phyloP scores from a whole-genome alignment of 2,113 vertebrate species.

The Indri indri region DNA sequence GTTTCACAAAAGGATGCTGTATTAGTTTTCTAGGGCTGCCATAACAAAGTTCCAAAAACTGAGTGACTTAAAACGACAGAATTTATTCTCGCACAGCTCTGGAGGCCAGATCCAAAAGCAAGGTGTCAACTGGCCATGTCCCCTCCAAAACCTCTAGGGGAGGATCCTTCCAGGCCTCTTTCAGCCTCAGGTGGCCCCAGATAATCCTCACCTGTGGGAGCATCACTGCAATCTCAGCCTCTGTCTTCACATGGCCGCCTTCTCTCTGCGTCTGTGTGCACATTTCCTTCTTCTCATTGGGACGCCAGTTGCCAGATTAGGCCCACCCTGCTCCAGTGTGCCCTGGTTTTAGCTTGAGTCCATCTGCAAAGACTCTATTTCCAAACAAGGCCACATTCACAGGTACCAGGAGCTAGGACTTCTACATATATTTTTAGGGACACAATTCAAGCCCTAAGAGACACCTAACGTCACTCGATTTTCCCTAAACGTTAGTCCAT shows the following conservation, averaged over 20 bases:
- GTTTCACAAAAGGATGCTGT: neutral
- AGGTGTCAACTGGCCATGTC: rapidly evolving
- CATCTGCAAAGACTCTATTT: neutral
- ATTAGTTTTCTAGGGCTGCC: neutral
- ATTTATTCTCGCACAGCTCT: rapidly evolving
- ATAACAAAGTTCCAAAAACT: neutral
- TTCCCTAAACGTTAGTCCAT: neutral
- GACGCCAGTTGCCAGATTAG: neutral
- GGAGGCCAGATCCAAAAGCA: neutral
- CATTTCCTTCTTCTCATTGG: neutral
- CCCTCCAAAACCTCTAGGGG: no score
- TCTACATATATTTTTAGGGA: neutral
- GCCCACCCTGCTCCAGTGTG: neutral
- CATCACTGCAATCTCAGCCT: neutral
- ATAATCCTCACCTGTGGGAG: neutral
- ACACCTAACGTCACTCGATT: neutral
- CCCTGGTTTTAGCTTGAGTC: neutral
- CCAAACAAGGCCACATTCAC: neutral
- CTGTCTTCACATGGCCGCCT: no score
- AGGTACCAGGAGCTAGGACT: neutral
- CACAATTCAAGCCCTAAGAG: neutral
- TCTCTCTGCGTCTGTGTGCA: neutral
- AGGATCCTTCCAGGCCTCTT: neutral
- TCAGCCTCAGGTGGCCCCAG: neutral
- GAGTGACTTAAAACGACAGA: neutral